Evolutionary conservation across 2,113 vertebrate genomes (phyloP).

Genomic region (Myotis yumanensis): DNA sequence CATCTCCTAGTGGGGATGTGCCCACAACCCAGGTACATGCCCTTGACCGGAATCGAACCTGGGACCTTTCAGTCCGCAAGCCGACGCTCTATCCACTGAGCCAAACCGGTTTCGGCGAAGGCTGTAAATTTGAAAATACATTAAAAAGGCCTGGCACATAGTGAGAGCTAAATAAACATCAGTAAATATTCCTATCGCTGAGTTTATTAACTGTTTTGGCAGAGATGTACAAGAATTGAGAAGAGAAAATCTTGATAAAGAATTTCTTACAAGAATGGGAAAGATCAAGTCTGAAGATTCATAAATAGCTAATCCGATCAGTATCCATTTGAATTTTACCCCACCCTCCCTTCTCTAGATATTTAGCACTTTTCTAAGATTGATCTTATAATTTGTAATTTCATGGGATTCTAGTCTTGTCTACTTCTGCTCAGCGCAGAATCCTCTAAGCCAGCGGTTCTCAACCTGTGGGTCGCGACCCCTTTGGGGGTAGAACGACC

Average conservation of each 20-base stretch:
- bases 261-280: slow-evolving; percentile 28
- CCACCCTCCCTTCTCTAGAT: background rate
- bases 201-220: background rate
- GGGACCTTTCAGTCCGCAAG: too few relatives aligned
- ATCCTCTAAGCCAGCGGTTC: background rate
- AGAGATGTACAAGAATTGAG: background rate
- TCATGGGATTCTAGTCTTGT: background rate
- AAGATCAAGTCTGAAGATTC: background rate
- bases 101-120: too few relatives aligned
- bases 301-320: background rate
- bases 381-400: background rate
- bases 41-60: too few relatives aligned
- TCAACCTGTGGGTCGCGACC: too few relatives aligned
- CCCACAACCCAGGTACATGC: too few relatives aligned
- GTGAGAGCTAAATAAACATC: background rate
- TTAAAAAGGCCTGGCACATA: background rate
- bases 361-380: background rate
- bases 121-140: background rate
- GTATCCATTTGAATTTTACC: background rate
- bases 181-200: background rate
- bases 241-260: background rate
- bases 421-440: background rate
- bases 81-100: too few relatives aligned
- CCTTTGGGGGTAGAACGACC: too few relatives aligned
- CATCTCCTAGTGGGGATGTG: too few relatives aligned